Evolutionary conservation across 2,113 vertebrate species (phyloP), one percentile per base, ranked within the genome.

Genomic region (Platysternon megacephalum): DNA sequence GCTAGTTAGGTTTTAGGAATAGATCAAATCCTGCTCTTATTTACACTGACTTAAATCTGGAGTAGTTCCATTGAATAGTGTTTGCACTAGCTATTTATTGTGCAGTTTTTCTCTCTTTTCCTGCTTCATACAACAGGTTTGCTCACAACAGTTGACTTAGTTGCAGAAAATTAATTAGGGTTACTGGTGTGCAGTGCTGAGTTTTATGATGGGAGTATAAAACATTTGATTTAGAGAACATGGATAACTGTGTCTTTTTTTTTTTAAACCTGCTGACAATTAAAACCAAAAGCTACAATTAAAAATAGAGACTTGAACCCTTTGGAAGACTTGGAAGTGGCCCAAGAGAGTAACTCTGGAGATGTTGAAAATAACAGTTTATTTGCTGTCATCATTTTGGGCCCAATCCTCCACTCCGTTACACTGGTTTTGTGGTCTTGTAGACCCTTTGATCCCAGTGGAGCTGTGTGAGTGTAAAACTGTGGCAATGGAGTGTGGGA

Each of bases 121-220:
- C 24, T 29, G 3, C 80, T 91, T 91, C 17, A 3, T 74, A 56
- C 52, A 80, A 61, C 44, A 88, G 46, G 9, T 65, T 94, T 21
- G 32, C 95, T 94, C 85, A 94, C 78, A 90, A 48, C 90, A 82
- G 52, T 39, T 82, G 51, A 80, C 74, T 87, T 84, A 96, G 61
- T 80, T 80, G 72, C 51, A 81, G 52, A 48, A 95, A 39, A 87
- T 82, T 42, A 89, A 78, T 85, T 89, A 16, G 4, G 35, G 22
- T 49, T 91, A 39, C 24, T 91, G 44, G n/a, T 65, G 90, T 42
- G 65, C 39, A 46, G 6, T 74, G 74, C 72, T 86, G 61, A 84
- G 12, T 82, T 90, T 88, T 87, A 89, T 80, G 88, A 88, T 42
- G 1, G 2, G 29, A 44, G 4, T 72, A 65, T 39, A 72, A 94